These are phyloP conservation scores for Tangara arthus DNA, from an alignment of 2,797 vertebrate species.

Conservation along the genomic window DNA sequence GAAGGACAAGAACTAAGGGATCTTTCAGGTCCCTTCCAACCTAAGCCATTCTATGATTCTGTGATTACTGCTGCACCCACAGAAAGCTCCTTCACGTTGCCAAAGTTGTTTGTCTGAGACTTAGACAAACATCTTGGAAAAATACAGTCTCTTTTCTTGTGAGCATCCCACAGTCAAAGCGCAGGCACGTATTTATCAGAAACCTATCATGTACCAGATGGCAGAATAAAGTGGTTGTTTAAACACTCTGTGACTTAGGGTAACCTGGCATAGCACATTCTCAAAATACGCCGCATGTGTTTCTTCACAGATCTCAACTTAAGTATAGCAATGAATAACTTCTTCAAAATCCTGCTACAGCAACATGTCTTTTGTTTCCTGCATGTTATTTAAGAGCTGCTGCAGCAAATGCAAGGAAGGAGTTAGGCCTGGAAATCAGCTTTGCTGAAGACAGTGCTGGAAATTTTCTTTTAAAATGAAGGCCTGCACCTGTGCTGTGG, in stretches of 20 bases:
- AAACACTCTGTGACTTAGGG: slow-evolving; percentile 61
- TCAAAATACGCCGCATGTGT: slow-evolving; percentile 61
- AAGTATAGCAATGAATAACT: slow-evolving; percentile 55
- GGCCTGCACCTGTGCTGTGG: not conserved
- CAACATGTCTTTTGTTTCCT: slow-evolving; percentile 43
- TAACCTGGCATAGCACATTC: slow-evolving; percentile 67
- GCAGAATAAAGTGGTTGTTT: slow-evolving; percentile 69
- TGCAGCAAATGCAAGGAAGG: not conserved
- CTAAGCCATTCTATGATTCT: not conserved
- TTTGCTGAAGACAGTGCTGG: not conserved
- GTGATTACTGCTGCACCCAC: not conserved
- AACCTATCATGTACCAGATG: slow-evolving; percentile 64
- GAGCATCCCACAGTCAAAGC: slow-evolving; percentile 43
- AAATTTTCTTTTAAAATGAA: not conserved
- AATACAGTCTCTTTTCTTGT: slow-evolving; percentile 12
- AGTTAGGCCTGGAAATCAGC: not conserved
- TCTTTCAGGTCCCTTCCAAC: not conserved
- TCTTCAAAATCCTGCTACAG: slow-evolving; percentile 35
- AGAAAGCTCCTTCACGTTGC: not conserved
- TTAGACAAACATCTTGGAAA: slow-evolving; percentile 44
- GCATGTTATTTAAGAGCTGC: slow-evolving; percentile 34
- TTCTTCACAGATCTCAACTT: slow-evolving; percentile 56
- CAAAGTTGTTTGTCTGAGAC: slow-evolving; percentile 16
- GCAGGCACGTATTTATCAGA: slow-evolving; percentile 59
- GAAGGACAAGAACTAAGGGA: not conserved